A percentile compares a stretch with the other conserved stretches of the same genome.
phyloP scores from a whole-genome alignment of 2,888 invertebrate genomes.

The Molanna angustata region DNA sequence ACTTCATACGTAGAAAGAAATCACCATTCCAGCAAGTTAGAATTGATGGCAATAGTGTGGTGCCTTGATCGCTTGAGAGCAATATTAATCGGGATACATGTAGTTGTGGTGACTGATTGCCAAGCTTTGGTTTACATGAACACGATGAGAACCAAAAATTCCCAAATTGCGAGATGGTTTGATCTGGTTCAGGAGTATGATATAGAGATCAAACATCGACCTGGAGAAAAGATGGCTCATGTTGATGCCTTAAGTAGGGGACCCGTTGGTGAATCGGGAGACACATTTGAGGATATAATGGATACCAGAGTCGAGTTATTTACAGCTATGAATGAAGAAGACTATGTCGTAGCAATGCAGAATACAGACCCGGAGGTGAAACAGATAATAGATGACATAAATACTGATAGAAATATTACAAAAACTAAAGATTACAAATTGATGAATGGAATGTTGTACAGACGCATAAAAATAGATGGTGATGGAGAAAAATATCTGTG shows the following conservation, averaged over 20 bases:
- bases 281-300: no score
- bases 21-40: background rate
- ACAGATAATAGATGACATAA: no score
- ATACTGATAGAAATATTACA: background rate
- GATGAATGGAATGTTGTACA: background rate
- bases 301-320: no score
- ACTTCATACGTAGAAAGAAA: background rate
- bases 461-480: no score
- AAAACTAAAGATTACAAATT: background rate
- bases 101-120: background rate
- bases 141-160: background rate
- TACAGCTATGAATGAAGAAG: background rate
- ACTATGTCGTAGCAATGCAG: background rate
- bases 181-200: background rate
- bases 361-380: background rate
- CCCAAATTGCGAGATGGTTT: constrained; percentile 2
- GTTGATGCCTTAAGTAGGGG: background rate
- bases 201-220: constrained; percentile 1
- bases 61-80: background rate
- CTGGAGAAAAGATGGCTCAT: background rate
- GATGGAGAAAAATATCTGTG: background rate
- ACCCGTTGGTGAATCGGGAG: no score
- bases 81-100: background rate
- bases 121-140: constrained; percentile 1
- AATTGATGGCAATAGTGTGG: constrained; percentile 1